Percentiles rank a stretch among this genome's conserved stretches.
phyloP scores from a whole-genome alignment of 2,888 invertebrate genomes.

The Dione juno region DNA sequence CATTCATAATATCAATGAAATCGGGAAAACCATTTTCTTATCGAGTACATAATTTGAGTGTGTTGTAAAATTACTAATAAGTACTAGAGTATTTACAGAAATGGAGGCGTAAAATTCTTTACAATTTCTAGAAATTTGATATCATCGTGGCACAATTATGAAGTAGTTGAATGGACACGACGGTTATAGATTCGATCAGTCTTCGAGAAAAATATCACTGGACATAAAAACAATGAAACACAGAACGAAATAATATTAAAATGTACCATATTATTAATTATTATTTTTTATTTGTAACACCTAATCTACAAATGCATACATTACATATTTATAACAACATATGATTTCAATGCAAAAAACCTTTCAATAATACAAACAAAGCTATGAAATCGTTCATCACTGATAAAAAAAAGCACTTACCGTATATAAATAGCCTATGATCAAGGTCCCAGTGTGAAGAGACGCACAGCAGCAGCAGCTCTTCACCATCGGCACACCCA shows the following conservation, averaged over 20 bases:
- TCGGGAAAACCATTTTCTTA: not conserved
- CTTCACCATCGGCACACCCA: slow-evolving; percentile 76
- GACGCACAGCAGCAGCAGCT: slow-evolving; percentile 69
- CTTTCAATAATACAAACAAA: not conserved
- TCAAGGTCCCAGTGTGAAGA: slow-evolving; percentile 69
- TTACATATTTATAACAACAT: not conserved
- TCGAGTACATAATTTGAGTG: too few relatives aligned
- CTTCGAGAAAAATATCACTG: too few relatives aligned
- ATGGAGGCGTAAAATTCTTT: not conserved
- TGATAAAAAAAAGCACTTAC: slow-evolving; percentile 54
- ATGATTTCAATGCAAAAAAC: not conserved
- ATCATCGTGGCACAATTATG: not conserved
- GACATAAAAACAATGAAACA: too few relatives aligned
- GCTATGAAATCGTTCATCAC: not conserved
- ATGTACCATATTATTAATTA: too few relatives aligned
- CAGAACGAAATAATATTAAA: too few relatives aligned
- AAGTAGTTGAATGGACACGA: not conserved
- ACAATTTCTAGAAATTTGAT: too few relatives aligned
- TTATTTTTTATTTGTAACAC: too few relatives aligned
- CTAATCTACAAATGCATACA: not conserved
- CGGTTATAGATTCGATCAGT: not conserved
- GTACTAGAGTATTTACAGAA: not conserved
- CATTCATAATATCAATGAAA: not conserved
- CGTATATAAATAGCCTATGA: slow-evolving; percentile 72
- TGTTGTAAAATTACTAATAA: not conserved